A percentile compares a stretch with the other conserved stretches of the same genome.
Conservation (phyloP, 53 echinoderm and acorn worm genomes). For the Patiria pectinifera region DNA sequence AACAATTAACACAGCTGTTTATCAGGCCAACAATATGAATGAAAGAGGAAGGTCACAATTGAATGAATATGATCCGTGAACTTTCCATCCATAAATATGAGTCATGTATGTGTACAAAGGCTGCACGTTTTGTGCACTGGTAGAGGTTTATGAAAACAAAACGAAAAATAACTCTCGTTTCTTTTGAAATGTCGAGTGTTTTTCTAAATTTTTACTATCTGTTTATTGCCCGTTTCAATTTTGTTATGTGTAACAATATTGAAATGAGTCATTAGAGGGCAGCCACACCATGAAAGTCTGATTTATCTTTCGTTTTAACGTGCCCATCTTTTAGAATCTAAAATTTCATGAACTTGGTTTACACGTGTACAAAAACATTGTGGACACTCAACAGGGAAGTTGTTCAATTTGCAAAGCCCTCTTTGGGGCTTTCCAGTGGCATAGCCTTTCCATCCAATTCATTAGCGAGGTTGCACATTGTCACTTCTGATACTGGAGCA, state of each 20-base stretch:
- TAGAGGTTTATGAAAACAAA: no score
- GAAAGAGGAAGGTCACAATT: conserved; percentile 12
- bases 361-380: no score
- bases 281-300: not conserved
- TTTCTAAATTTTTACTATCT: no score
- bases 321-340: no score
- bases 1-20: not conserved
- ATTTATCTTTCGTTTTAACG: no score
- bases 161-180: no score
- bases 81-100: conserved; percentile 13
- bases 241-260: no score
- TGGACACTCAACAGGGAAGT: no score
- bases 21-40: not conserved
- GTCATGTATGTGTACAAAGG: conserved; percentile 10
- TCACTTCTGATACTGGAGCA: not conserved
- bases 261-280: not conserved
- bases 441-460: conserved; percentile 10
- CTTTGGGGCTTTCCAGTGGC: conserved; percentile 13
- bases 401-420: not conserved
- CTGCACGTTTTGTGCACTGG: not conserved
- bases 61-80: conserved; percentile 26
- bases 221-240: no score
- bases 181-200: no score
- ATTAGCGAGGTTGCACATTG: conserved; percentile 17
- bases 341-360: no score